These are phyloP conservation scores for Parnassius mnemosyne DNA, from an alignment of 2,888 invertebrate genomes.

Conservation along the genomic window DNA sequence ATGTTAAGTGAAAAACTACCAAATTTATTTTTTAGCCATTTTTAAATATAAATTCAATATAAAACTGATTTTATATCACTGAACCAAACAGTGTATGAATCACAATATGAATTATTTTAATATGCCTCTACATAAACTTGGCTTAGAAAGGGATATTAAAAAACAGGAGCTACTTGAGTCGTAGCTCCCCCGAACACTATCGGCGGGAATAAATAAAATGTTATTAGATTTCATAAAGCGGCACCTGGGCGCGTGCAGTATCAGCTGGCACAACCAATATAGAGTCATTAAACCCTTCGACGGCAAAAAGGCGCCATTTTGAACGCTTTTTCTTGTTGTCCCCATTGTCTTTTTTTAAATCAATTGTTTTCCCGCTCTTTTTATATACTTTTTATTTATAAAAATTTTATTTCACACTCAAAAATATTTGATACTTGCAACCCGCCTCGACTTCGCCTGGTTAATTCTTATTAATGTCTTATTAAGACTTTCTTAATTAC, in stretches of 20 bases:
- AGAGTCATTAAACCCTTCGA: slow-evolving; percentile 33
- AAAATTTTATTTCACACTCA: background rate
- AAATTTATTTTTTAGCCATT: too few species aligned
- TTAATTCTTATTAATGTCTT: too few species aligned
- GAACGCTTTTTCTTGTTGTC: slow-evolving; percentile 17
- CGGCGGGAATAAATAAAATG: slow-evolving; percentile 38
- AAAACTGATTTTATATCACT: too few species aligned
- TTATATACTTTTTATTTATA: background rate
- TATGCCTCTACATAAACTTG: slow-evolving; percentile 10
- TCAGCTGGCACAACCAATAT: slow-evolving; percentile 36
- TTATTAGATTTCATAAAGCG: slow-evolving; percentile 38
- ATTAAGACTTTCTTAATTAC: too few species aligned
- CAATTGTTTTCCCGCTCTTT: slow-evolving; percentile 8
- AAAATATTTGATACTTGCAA: too few species aligned
- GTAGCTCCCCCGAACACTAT: slow-evolving; percentile 30
- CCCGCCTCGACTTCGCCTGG: too few species aligned
- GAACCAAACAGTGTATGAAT: slow-evolving; percentile 7
- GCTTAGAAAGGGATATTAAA: slow-evolving; percentile 19
- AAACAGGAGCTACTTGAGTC: slow-evolving; percentile 15
- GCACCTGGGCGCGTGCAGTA: slow-evolving; percentile 33
- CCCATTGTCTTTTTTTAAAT: background rate
- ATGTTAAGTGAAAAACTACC: too few species aligned
- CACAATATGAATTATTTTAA: slow-evolving; percentile 9
- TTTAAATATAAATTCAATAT: too few species aligned
- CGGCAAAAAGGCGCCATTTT: slow-evolving; percentile 13